A percentile compares a stretch with the other conserved stretches of the same genome.
These are phyloP conservation scores for Brachyrhaphis roseni DNA, from an alignment of 2,797 vertebrate species.

Conservation along the genomic window DNA sequence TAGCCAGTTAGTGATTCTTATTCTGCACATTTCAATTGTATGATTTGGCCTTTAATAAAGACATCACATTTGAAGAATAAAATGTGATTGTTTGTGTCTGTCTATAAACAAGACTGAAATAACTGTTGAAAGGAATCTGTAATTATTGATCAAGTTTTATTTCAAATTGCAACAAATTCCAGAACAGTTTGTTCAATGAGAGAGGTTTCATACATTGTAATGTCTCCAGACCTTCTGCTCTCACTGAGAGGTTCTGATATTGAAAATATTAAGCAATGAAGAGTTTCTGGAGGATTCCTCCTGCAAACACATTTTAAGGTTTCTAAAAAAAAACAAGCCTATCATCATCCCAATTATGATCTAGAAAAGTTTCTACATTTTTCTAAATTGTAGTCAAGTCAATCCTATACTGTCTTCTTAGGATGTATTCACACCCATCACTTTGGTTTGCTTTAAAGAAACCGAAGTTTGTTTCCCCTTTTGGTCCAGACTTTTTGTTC, in stretches of 20 bases:
- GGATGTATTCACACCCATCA: too few relatives aligned
- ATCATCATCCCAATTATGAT: neutral
- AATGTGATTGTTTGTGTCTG: conserved; percentile 7
- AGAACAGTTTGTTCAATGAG: neutral
- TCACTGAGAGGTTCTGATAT: neutral
- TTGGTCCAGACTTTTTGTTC: neutral
- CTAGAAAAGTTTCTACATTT: neutral
- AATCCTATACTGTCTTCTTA: neutral
- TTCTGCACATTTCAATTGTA: conserved; percentile 12
- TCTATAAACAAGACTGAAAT: neutral
- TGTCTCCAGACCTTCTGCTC: neutral
- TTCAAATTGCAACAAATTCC: neutral
- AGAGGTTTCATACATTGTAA: neutral
- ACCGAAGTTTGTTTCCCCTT: neutral
- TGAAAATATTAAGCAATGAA: neutral
- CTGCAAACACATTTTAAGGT: neutral
- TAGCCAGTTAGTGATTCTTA: conserved; percentile 2
- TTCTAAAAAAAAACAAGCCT: neutral
- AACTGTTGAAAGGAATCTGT: neutral
- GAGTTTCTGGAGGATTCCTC: neutral
- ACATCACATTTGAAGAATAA: conserved; percentile 9
- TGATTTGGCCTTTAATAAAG: conserved; percentile 7
- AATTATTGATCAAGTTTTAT: neutral
- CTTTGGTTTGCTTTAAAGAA: too few relatives aligned
- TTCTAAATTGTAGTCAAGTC: neutral